Conservation (phyloP, 2,113 vertebrate genomes). For the Otus sunia region DNA sequence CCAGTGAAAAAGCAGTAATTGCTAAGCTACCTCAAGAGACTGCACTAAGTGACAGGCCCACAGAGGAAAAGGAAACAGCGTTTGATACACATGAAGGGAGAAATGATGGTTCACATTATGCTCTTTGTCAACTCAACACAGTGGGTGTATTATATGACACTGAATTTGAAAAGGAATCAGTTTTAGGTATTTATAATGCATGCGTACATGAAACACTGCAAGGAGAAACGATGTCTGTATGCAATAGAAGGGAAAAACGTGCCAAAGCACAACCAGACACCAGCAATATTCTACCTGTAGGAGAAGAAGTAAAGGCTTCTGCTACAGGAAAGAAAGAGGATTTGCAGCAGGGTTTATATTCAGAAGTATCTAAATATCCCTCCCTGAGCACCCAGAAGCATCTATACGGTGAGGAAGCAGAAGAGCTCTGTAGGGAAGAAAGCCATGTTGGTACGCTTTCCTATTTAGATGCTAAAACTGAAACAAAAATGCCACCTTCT, state of each 20-base stretch:
- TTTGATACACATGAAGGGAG: constrained; percentile 82
- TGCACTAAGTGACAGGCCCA: constrained; percentile 78
- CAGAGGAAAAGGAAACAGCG: constrained; percentile 75
- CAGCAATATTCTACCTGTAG: constrained; percentile 14
- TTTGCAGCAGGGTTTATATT: constrained; percentile 5
- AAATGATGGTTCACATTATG: constrained; percentile 78
- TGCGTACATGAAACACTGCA: constrained; percentile 56
- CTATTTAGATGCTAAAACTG: constrained; percentile 24
- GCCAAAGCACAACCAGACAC: constrained; percentile 52
- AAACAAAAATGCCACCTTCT: constrained; percentile 36
- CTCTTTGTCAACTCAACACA: constrained; percentile 77
- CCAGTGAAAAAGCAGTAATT: constrained; percentile 80
- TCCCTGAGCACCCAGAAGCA: not conserved
- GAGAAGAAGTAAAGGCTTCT: constrained; percentile 45
- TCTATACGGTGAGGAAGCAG: not conserved
- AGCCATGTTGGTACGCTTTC: not conserved
- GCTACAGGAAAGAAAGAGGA: not conserved
- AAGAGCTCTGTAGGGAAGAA: constrained; percentile 28
- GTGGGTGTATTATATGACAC: constrained; percentile 74
- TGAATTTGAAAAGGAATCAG: constrained; percentile 74
- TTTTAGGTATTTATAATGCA: constrained; percentile 74
- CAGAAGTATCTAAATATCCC: not conserved
- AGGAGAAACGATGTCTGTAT: constrained; percentile 50
- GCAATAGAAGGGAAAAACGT: constrained; percentile 34
- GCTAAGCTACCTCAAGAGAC: constrained; percentile 80